Evolutionary conservation across 2,888 invertebrate genomes (phyloP).

Genomic region (Encarsia formosa): DNA sequence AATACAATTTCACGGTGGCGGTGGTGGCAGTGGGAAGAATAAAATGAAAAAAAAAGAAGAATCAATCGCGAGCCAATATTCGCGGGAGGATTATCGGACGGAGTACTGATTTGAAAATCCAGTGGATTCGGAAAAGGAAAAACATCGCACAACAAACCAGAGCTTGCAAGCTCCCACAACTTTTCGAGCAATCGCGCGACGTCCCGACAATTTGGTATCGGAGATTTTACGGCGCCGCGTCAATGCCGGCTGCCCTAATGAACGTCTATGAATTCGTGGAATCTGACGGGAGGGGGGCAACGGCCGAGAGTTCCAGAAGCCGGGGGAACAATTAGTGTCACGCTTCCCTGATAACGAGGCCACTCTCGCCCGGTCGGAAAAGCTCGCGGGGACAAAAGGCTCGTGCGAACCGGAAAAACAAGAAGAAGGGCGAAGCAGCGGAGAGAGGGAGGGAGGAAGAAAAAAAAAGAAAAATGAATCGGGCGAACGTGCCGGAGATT

Average conservation of each 20-base stretch:
- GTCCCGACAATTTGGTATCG: constrained; percentile 8
- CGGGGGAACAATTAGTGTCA: constrained; percentile 25
- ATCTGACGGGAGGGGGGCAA: constrained; percentile 5
- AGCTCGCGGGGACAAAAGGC: not conserved
- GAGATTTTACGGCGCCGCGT: constrained; percentile 2
- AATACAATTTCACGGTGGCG: no score
- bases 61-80: no score
- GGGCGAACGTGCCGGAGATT: constrained; percentile 11
- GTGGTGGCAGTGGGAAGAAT: no score
- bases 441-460: no score
- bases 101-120: no score
- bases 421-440: no score
- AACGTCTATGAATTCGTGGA: constrained; percentile 20
- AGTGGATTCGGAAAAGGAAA: no score
- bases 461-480: not conserved
- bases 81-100: no score
- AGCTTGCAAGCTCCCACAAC: not conserved
- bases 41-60: no score
- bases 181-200: not conserved
- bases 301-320: constrained; percentile 1
- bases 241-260: constrained; percentile 7
- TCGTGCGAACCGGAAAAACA: not conserved
- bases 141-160: not conserved
- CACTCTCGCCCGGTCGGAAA: not conserved
- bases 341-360: constrained; percentile 15